Base-by-base conservation (phyloP, 2,888 invertebrate genomes). In the Spodoptera exigua region DNA sequence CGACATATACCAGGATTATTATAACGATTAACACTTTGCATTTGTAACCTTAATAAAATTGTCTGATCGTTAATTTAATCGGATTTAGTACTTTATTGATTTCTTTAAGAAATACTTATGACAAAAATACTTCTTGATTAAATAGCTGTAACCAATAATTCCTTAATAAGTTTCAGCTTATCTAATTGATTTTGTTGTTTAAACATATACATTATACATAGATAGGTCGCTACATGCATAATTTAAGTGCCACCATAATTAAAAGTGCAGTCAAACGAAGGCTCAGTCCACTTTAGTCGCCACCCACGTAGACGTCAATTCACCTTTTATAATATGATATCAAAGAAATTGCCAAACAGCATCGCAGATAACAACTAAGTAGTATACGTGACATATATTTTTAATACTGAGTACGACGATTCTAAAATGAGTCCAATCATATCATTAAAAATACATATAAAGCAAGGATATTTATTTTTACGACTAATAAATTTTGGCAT, bases 401-500 rank as follows among this genome's bases (percentile, higher is more conserved):
- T 76, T 76, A 79, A 77, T 82, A 80, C 71, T 67, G 70, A 83
- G 78, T 85, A 79, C 70, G 76, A 59, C 58, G 41, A 70, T 70
- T 74, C 74, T 67, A 83, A 87, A 89, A 87, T 84, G 86, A 86
- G 83, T 83, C 83, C 87, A 86, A 84, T 87, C 82, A 72, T 76
- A 63, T 64, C 67, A 81, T 90, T 89, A 90, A 90, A 90, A 85
- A 83, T 79, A 83, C 83, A 85, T 86, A 88, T 76, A 83, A 77
- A 80, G 60, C 75, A 80, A 83, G 74, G 74, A 81, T 84, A 86
- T 91, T 75, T 73, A 67, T 67, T 76, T 91, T 90, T 81, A 92
- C 79, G 89, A 85, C 80, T 87, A 87, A 90, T 91, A 91, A 91
- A 91, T 87, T 88, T 85, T 80, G 79, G 75, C 80, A 84, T 86